Evolutionary conservation across 2,888 invertebrate species (phyloP), one percentile per base, ranked within the genome.

Genomic region (Dicycla oo): DNA sequence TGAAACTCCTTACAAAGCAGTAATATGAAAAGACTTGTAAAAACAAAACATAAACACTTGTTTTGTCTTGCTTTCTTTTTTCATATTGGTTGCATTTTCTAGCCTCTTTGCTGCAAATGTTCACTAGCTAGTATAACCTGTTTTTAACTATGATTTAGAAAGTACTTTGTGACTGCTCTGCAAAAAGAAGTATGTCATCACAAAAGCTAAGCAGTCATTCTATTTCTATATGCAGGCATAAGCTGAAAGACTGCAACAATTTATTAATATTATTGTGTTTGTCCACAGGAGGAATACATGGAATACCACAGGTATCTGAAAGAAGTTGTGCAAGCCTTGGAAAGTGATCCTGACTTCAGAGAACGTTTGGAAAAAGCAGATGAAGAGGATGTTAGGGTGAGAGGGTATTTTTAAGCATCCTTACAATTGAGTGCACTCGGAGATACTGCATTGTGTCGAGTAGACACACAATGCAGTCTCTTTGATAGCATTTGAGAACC

Each of bases 261-360:
- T 4, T 51, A 45, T n/a, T 40, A 51, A 38, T 63, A 69, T 49
- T 51, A 63, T 5, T 23, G 30, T 60, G 10, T 74, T 81, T 75
- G 72, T 71, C 76, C 80, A 45, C 77, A 96, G 94, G 94, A 94
- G 60, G 95, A 96, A 73, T 96, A 97, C 81, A 96, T 98, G 93
- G 98, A 98, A 90, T 99, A 99, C 94, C 98, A 98, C 83, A 96
- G 98, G 57, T 99, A 99, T 91, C 94, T 99, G 57, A 97, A 97
- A 83, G 98, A 99, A 94, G 98, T 99, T 0, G 98, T 99, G 0
- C 97, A 98, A 88, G 97, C 98, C 0, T 93, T 99, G 40, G 99
- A 99, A 94, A 98, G 98, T 83, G 99, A 99, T 95, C 97, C 97
- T 1, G 97, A 97, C 13, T 99, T 99, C 89, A 97, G 97, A 51